Evolutionary conservation across 2,797 vertebrate genomes (phyloP).

Genomic region (Alectoris magna): DNA sequence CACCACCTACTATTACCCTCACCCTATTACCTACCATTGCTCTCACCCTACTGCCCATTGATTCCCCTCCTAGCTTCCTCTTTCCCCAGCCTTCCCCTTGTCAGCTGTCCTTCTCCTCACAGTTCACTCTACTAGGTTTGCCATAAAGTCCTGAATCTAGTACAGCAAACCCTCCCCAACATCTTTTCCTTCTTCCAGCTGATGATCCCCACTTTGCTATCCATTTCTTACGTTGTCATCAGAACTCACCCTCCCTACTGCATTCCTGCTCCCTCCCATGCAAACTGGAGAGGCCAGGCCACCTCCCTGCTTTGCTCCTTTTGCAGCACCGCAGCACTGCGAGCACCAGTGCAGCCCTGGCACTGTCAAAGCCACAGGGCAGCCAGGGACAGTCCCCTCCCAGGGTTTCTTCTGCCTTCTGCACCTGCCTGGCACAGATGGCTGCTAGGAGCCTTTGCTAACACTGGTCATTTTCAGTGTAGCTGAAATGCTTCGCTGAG

Average conservation of each 20-base stretch:
- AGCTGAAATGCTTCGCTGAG: not conserved
- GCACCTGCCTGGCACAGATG: not conserved
- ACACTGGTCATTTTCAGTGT: not conserved
- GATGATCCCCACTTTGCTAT: not conserved
- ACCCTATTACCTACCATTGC: too few relatives aligned
- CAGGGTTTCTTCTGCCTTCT: not conserved
- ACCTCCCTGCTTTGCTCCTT: not conserved
- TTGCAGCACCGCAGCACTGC: not conserved
- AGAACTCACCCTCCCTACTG: slow-evolving; percentile 12
- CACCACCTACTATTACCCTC: too few relatives aligned
- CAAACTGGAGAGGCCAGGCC: not conserved
- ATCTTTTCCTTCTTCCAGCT: not conserved
- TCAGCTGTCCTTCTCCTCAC: not conserved
- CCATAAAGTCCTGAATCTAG: not conserved
- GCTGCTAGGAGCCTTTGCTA: not conserved
- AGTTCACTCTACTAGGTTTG: not conserved
- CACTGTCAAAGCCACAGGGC: not conserved
- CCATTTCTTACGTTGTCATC: slow-evolving; percentile 55
- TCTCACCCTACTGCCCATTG: too few relatives aligned
- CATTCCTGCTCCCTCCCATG: slow-evolving; percentile 19
- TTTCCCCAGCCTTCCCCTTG: not conserved
- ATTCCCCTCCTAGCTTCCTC: not conserved
- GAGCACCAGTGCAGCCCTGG: not conserved
- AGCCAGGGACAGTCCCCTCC: not conserved
- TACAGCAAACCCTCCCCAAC: not conserved